Evolutionary conservation across 1,140 invertebrate species (phyloP), one percentile per base, ranked within the genome.

Genomic region (Epicauta chinensis): DNA sequence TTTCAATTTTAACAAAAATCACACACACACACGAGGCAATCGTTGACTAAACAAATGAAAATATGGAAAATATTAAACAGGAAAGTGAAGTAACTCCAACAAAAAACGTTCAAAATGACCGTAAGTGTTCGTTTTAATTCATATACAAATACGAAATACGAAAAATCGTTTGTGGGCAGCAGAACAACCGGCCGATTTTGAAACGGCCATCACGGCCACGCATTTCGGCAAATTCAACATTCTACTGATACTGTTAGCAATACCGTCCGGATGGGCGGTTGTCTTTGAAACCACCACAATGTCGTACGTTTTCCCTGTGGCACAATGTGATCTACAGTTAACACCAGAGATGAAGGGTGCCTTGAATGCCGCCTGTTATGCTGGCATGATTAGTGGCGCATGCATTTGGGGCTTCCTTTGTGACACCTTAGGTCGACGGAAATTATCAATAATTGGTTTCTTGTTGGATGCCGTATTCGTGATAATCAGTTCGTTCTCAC

Each of bases 371-470:
- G 45, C 47, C 43, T 14, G 16, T 17, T 55, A 59, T 63, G 7
- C 62, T 81, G 89, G 89, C 39, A 91, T 91, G 88, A 81, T 90
- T 56, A 73, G 80, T 0, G 89, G 87, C 34, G 86, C 86, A 0
- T 79, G 87, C 63, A 58, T 89, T 13, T 91, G 88, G 88, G 89
- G 89, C 1, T 87, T 83, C 53, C 62, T 90, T 3, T 85, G 87
- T 0, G 89, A 93, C 63, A 81, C 81, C 0, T 72, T 82, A 30
- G 89, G 89, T 1, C 74, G 89, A 7, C 76, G 77, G 42, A 76
- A 78, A 39, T 76, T 90, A 37, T 72, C 91, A 16, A 71, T 87
- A 15, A 81, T 77, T 56, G 86, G 87, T 0, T 84, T 84, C 59
- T 67, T 86, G 16, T 65, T 80, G 0, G 80, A 89, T 56, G 81